Conservation (phyloP, 1,140 invertebrate species). For the Druon quercuslanigerum region DNA sequence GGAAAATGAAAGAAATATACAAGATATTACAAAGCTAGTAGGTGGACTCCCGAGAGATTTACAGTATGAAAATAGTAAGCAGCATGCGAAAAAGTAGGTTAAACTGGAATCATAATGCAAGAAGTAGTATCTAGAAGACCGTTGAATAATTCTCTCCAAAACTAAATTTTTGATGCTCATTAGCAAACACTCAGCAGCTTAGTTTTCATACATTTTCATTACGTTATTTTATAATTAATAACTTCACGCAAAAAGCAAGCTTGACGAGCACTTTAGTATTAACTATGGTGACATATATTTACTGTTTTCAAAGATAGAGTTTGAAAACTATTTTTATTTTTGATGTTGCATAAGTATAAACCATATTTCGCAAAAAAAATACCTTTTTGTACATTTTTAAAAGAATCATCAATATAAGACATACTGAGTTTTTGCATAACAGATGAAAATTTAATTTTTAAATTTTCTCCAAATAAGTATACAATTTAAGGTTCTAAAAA, state of each 20-base stretch:
- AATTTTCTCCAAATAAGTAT: too few relatives aligned
- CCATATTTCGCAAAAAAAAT: too few relatives aligned
- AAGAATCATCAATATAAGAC: too few relatives aligned
- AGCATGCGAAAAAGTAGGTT: constrained; percentile 17
- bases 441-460: too few relatives aligned
- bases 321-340: too few relatives aligned
- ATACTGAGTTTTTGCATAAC: too few relatives aligned
- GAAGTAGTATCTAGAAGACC: neutral
- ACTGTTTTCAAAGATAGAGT: too few relatives aligned
- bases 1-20: constrained; percentile 18
- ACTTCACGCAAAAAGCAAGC: neutral
- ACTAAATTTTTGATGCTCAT: neutral
- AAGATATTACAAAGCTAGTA: constrained; percentile 18
- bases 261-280: neutral
- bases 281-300: too few relatives aligned
- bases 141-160: neutral
- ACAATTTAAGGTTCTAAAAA: too few relatives aligned
- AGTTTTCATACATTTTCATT: neutral
- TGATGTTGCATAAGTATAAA: too few relatives aligned
- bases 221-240: neutral
- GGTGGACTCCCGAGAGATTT: constrained; percentile 15
- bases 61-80: constrained; percentile 14
- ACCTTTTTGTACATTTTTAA: too few relatives aligned
- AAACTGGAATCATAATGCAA: constrained; percentile 12
- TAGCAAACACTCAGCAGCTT: constrained; percentile 5